Percentiles rank a stretch among this genome's conserved stretches.
These are phyloP conservation scores for Trematomus loennbergii DNA, from an alignment of 2,113 vertebrate genomes.

Conservation along the genomic window DNA sequence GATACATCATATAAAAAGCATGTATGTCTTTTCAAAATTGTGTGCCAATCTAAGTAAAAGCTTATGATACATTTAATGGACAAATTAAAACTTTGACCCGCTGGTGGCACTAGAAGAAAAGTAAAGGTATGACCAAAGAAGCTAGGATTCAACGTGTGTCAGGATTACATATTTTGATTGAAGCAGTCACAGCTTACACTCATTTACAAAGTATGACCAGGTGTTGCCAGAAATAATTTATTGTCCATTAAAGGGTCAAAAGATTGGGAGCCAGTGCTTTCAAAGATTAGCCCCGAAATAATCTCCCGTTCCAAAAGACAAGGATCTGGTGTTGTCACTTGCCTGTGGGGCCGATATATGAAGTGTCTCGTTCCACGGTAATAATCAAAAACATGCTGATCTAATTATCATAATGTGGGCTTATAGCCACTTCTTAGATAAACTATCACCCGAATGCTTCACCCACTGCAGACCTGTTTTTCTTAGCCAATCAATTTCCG, in stretches of 20 bases:
- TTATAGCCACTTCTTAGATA: constrained; percentile 63
- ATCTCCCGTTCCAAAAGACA: constrained; percentile 39
- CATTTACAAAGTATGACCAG: background rate
- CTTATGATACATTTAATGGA: background rate
- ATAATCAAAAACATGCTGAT: constrained; percentile 65
- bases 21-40: background rate
- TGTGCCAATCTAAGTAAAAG: background rate
- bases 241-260: background rate
- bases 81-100: background rate
- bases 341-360: constrained; percentile 18
- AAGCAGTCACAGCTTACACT: background rate
- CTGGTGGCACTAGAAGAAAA: no score
- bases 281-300: background rate
- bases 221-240: background rate
- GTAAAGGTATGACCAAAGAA: background rate
- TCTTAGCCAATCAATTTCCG: constrained; percentile 79
- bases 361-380: constrained; percentile 58
- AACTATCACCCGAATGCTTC: constrained; percentile 54
- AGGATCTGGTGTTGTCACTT: constrained; percentile 35
- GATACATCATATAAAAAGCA: background rate
- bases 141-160: no score
- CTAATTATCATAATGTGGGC: constrained; percentile 69
- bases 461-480: constrained; percentile 63
- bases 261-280: background rate
- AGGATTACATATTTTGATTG: background rate